Base-by-base conservation (phyloP, 2,888 invertebrate genomes). In the Cryptus armator region DNA sequence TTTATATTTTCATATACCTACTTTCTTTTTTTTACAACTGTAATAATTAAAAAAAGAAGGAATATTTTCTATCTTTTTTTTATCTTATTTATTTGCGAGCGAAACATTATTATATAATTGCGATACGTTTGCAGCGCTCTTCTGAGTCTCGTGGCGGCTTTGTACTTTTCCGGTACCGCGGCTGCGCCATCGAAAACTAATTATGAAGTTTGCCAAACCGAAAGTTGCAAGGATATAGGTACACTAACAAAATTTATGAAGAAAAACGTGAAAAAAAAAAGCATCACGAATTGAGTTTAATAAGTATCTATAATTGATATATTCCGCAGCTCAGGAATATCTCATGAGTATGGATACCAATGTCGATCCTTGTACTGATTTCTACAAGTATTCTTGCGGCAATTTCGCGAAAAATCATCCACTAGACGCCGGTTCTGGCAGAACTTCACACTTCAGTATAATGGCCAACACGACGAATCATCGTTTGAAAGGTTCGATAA, bases 351-450 rank as follows among this genome's bases (percentile, higher is more conserved):
- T 94, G 90, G 91, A 94, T 80, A 59, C 81, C n/a, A 88, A 88
- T 0, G 90, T 89, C 0, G 90, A 94, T 78, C 94, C 94, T 7
- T 94, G 94, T 86, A 88, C 90, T 7, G 92, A 94, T 87, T 94
- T 94, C 87, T 94, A 92, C 85, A 88, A 92, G 71, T 94, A 92
- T 81, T 90, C 93, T 6, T 94, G 94, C 87, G 94, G 94, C 0
- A 82, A 76, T 76, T 76, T 59, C 59, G 29, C 19, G 9, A 48
- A 29, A 7, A 68, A 10, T 24, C 29, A 48, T 37, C 62, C 43
- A n/a, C 16, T n/a, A 14, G 29, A 24, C n/a, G 43, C 10, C 7
- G 5, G 48, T 43, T 6, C 14, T 14, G 37, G 0, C 6, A 19
- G 32, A 12, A 29, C 19, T 16, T 67, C 48, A 48, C 19, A 71